Conservation (phyloP, 1,140 invertebrate genomes). For the Gonatopus flavifemur region DNA sequence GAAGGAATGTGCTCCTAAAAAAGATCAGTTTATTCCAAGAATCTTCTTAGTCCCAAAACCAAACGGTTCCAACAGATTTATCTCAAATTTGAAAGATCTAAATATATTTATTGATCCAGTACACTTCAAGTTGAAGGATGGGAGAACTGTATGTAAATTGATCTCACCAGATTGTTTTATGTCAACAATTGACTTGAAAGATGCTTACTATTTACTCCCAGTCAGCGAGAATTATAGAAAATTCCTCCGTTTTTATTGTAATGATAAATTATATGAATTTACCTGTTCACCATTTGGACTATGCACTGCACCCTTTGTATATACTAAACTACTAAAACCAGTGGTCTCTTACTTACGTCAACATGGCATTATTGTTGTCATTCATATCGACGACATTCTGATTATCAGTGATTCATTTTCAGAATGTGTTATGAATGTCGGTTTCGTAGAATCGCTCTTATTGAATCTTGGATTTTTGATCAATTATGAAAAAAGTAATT, state of each 20-base stretch:
- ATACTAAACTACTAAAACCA: slow-evolving; percentile 26
- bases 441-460: background rate
- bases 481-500: background rate
- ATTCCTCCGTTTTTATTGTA: too few species aligned
- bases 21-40: too few species aligned
- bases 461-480: too few species aligned
- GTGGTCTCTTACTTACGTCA: too few species aligned
- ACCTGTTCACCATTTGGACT: too few species aligned
- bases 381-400: background rate
- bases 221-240: too few species aligned
- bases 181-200: background rate
- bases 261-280: too few species aligned
- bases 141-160: slow-evolving; percentile 11
- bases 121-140: background rate
- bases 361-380: too few species aligned
- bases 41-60: too few species aligned
- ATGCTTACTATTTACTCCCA: background rate
- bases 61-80: too few species aligned
- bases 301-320: slow-evolving; percentile 8
- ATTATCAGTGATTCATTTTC: background rate
- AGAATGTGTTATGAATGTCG: background rate
- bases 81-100: too few species aligned
- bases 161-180: background rate
- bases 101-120: background rate
- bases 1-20: too few species aligned